Evolutionary conservation across 1,140 invertebrate genomes (phyloP).

Genomic region (Linepithema humile): DNA sequence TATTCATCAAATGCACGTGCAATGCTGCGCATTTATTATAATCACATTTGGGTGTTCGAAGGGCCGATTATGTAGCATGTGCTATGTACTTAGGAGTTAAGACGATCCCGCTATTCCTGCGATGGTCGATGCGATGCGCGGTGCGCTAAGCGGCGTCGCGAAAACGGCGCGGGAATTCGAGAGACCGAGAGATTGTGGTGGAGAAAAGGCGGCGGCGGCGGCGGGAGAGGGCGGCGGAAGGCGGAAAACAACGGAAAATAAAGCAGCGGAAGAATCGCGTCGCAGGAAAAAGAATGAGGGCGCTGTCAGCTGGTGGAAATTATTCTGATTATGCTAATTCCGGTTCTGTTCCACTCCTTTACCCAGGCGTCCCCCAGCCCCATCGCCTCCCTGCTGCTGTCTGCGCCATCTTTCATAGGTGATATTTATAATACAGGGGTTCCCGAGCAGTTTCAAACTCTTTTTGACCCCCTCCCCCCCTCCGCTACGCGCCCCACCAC

Average conservation of each 20-base stretch:
- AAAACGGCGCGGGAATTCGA: conserved; percentile 77
- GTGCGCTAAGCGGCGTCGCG: conserved; percentile 71
- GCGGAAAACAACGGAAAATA: conserved; percentile 83
- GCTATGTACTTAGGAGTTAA: background rate
- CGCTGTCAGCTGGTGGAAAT: conserved; percentile 85
- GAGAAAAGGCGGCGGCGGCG: background rate
- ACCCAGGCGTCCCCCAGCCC: conserved; percentile 79
- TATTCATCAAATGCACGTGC: no score
- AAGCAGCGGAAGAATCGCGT: conserved; percentile 82
- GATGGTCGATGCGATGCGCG: conserved; percentile 69
- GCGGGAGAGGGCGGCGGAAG: conserved; percentile 70
- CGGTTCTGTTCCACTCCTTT: conserved; percentile 85
- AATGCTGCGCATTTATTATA: no score
- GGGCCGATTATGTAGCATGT: no score
- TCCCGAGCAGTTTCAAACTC: conserved; percentile 84
- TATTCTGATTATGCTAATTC: conserved; percentile 86
- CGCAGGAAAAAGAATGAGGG: conserved; percentile 84
- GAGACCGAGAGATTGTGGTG: conserved; percentile 39
- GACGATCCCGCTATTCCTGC: conserved; percentile 60
- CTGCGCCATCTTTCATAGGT: conserved; percentile 84
- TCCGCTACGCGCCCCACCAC: conserved; percentile 5
- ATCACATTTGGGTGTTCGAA: no score
- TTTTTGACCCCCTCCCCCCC: conserved; percentile 77
- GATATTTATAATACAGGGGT: conserved; percentile 85
- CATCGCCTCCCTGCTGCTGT: conserved; percentile 82